Conservation (phyloP, 2,888 invertebrate species). For the Drosophila bunnanda region DNA sequence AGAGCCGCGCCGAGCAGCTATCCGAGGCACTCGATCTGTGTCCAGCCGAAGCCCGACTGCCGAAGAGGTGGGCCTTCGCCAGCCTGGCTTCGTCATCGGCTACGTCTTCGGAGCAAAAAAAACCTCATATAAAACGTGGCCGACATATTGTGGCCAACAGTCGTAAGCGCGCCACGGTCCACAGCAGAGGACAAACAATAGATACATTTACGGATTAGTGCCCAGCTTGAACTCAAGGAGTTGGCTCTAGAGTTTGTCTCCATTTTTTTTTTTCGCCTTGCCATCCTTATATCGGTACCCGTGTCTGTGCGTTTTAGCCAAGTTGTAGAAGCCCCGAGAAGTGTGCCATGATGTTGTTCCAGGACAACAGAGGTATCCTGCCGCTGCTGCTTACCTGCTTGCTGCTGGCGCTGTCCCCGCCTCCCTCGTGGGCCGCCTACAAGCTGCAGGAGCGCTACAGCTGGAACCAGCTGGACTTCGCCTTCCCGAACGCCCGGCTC, state of each 20-base stretch:
- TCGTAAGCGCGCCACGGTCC: constrained; percentile 67
- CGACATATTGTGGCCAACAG: constrained; percentile 63
- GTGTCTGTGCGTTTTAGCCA: constrained; percentile 33
- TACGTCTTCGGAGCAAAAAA: constrained; percentile 33
- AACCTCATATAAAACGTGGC: constrained; percentile 71
- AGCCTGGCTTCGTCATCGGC: constrained; percentile 14
- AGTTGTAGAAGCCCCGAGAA: not conserved
- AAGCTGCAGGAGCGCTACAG: constrained; percentile 89
- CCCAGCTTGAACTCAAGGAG: constrained; percentile 11
- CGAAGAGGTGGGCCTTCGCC: constrained; percentile 13
- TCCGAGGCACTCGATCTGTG: constrained; percentile 6
- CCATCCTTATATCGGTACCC: constrained; percentile 8
- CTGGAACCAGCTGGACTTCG: constrained; percentile 92
- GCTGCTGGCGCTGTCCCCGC: not conserved
- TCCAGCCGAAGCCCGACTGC: constrained; percentile 1
- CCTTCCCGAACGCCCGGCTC: constrained; percentile 88
- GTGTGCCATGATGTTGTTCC: constrained; percentile 33
- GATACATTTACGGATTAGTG: not conserved
- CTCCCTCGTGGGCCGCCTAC: constrained; percentile 71
- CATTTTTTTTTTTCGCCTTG: constrained; percentile 31
- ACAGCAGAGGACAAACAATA: constrained; percentile 40
- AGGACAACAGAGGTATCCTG: constrained; percentile 7
- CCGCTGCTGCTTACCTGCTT: constrained; percentile 33
- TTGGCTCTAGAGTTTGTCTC: not conserved
- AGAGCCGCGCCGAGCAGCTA: too few relatives aligned